phyloP scores from a whole-genome alignment of 2,797 vertebrate species.

The Enteromius viviparus region DNA sequence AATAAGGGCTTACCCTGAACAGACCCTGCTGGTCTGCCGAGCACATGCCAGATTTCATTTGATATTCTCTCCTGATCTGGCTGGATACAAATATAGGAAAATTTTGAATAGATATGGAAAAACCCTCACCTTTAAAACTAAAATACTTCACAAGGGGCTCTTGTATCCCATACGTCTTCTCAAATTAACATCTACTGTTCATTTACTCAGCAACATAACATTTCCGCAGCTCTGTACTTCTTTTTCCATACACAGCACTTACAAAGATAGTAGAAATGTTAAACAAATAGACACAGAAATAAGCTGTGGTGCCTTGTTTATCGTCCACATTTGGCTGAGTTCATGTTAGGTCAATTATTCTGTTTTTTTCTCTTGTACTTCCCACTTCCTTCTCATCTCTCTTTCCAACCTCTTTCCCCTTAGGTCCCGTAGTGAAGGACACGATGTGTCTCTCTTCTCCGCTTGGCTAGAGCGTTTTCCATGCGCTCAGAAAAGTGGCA shows the following conservation, averaged over 20 bases:
- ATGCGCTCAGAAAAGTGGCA: slow-evolving; percentile 64
- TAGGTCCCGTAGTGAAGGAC: not conserved
- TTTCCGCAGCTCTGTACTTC: not conserved
- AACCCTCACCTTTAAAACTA: slow-evolving; percentile 24
- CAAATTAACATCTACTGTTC: slow-evolving; percentile 25
- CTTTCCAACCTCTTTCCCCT: slow-evolving; percentile 14
- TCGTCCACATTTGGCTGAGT: slow-evolving; percentile 32
- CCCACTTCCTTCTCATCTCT: slow-evolving; percentile 32
- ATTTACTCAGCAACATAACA: slow-evolving; percentile 19
- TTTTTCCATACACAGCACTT: slow-evolving; percentile 1
- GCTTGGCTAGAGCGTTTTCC: slow-evolving; percentile 65
- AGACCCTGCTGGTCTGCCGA: slow-evolving; percentile 34
- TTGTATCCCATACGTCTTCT: slow-evolving; percentile 14
- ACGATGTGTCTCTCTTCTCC: slow-evolving; percentile 14
- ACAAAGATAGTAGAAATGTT: slow-evolving; percentile 19
- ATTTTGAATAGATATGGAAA: slow-evolving; percentile 7
- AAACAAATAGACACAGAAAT: slow-evolving; percentile 52
- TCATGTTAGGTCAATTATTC: slow-evolving; percentile 42
- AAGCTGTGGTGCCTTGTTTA: slow-evolving; percentile 48
- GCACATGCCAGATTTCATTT: slow-evolving; percentile 24
- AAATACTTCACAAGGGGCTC: slow-evolving; percentile 42
- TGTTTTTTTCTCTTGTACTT: slow-evolving; percentile 43
- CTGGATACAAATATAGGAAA: not conserved
- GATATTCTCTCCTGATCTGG: not conserved
- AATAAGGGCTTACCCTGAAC: slow-evolving; percentile 35